Percentiles rank a stretch among this genome's conserved stretches.
phyloP scores from a whole-genome alignment of 64 coral and sea anemone species.

The Trachythela sp. region DNA sequence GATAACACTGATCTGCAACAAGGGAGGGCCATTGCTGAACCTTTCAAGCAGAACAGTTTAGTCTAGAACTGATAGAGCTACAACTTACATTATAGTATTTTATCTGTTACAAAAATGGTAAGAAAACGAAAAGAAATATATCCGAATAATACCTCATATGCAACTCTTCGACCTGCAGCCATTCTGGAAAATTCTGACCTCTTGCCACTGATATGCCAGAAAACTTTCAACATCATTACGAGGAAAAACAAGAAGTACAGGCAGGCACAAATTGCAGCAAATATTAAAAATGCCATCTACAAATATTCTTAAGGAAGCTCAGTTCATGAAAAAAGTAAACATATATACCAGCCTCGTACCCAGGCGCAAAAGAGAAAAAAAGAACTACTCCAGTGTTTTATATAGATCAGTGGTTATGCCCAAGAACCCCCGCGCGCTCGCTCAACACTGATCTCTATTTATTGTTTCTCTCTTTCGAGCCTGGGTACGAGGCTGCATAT shows the following conservation, averaged over 20 bases:
- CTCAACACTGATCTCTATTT: too few species aligned
- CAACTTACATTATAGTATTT: too few species aligned
- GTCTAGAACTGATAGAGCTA: too few species aligned
- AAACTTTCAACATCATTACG: conserved; percentile 91
- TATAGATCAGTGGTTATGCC: too few species aligned
- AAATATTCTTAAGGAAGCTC: conserved; percentile 43
- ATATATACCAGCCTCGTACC: too few species aligned
- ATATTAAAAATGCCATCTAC: conserved; percentile 83
- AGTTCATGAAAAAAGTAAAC: not conserved
- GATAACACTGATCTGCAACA: too few species aligned
- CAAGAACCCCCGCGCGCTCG: too few species aligned
- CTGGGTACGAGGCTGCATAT: too few species aligned
- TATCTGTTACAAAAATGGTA: not conserved
- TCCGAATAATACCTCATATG: conserved; percentile 55
- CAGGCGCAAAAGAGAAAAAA: not conserved
- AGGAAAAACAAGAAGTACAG: conserved; percentile 88
- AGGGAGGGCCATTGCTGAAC: too few species aligned
- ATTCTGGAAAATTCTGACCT: conserved; percentile 59
- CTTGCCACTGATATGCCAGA: conserved; percentile 84
- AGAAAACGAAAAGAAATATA: not conserved
- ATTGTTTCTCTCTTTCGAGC: too few species aligned
- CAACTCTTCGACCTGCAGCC: conserved; percentile 61
- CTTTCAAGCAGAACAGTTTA: too few species aligned
- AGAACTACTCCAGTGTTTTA: too few species aligned
- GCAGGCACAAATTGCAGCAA: conserved; percentile 70